A percentile compares a stretch with the other conserved stretches of the same genome.
Evolutionary conservation across 1,140 invertebrate species (phyloP).

Genomic region (Reticulitermes speratus): DNA sequence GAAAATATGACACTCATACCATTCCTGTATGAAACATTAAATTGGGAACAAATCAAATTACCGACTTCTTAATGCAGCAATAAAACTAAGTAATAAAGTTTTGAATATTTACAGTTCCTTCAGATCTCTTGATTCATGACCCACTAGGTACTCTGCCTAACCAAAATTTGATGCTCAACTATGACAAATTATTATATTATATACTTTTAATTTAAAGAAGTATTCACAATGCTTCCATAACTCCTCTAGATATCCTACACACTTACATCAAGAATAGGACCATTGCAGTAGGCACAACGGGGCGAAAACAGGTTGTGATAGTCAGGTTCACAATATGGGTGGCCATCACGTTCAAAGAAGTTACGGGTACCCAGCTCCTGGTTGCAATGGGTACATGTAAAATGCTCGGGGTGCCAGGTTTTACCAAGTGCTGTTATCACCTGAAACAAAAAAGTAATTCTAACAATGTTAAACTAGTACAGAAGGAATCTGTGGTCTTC

Average conservation of each 20-base stretch:
- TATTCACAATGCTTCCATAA: background rate
- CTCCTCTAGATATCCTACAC: no score
- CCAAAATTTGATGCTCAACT: no score
- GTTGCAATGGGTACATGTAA: slow-evolving; percentile 95
- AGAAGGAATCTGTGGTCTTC: no score
- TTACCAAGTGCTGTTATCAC: slow-evolving; percentile 95
- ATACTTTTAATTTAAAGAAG: background rate
- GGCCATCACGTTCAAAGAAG: slow-evolving; percentile 96
- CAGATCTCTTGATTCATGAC: no score
- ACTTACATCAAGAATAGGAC: slow-evolving; percentile 94
- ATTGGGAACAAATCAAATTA: no score
- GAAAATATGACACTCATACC: no score
- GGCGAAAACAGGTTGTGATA: slow-evolving; percentile 99
- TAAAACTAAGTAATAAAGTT: no score
- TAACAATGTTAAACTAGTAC: background rate
- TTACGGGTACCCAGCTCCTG: slow-evolving; percentile 95
- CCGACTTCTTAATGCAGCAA: no score
- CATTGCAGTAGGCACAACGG: slow-evolving; percentile 96
- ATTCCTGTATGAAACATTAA: no score
- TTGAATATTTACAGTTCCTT: no score
- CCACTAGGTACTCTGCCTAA: no score
- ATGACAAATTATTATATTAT: no score
- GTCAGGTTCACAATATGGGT: slow-evolving; percentile 97
- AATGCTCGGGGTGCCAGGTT: slow-evolving; percentile 99
- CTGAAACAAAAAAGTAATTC: slow-evolving; percentile 46